Percentiles rank a stretch among this genome's conserved stretches.
These are phyloP conservation scores for Drosophila sp. DNA, from an alignment of 1,140 invertebrate genomes.

Conservation along the genomic window DNA sequence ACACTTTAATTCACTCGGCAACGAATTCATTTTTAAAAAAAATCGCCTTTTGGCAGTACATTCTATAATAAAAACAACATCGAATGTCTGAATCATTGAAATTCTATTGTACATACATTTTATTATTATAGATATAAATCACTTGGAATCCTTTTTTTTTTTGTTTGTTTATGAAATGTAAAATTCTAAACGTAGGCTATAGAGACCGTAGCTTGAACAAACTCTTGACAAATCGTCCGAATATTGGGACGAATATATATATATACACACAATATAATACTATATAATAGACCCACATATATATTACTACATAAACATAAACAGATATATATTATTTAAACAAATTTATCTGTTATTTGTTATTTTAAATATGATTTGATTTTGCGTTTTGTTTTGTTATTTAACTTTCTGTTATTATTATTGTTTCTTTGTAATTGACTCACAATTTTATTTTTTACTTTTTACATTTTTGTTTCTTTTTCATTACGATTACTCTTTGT, in stretches of 20 bases:
- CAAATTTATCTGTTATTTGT: slow-evolving; percentile 7
- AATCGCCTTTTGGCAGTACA: too few relatives aligned
- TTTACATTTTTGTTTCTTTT: slow-evolving; percentile 74
- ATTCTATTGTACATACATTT: background rate
- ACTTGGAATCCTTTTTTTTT: background rate
- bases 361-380: slow-evolving; percentile 2
- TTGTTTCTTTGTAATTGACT: slow-evolving; percentile 72
- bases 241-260: background rate
- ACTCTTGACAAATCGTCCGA: background rate
- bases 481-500: slow-evolving; percentile 71
- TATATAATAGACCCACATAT: slow-evolving; percentile 2
- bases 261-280: too few relatives aligned
- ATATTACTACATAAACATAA: background rate
- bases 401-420: slow-evolving; percentile 37
- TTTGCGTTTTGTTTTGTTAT: slow-evolving; percentile 28
- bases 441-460: slow-evolving; percentile 69
- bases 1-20: too few relatives aligned
- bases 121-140: background rate
- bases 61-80: too few relatives aligned
- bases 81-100: too few relatives aligned
- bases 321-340: slow-evolving; percentile 16
- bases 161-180: background rate
- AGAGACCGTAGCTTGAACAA: background rate
- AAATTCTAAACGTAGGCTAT: slow-evolving; percentile 5
- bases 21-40: too few relatives aligned